Evolutionary conservation across 2,888 invertebrate species (phyloP), one percentile per base, ranked within the genome.

Genomic region (Troides aeacus): DNA sequence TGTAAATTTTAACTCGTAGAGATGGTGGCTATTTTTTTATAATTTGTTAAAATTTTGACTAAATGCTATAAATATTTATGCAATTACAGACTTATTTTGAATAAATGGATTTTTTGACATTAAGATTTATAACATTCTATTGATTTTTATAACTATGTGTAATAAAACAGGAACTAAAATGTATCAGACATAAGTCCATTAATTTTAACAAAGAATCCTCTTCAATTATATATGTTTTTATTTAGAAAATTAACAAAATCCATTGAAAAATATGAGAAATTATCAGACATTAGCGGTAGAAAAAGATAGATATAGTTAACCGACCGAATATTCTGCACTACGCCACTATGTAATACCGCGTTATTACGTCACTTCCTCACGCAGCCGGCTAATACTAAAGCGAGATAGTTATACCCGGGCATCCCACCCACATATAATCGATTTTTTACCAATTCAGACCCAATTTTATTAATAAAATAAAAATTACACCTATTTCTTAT

Each of bases 381-480:
- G 78, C 81, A 79, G 88, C 74, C 83, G 90, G 87, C 73, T 90
- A 84, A 87, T 89, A 90, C 74, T 73, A 74, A 78, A 86, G 79
- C 76, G 86, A 83, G 87, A 88, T 75, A 75, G 83, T 60, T 59
- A 70, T 72, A 71, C 68, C 59, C 76, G 77, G 79, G 81, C 81
- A 86, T 81, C 90, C 90, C 92, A 92, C 92, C 93, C 92, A 91
- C 88, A 80, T 87, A 80, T 82, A 85, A 93, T 93, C 92, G 93
- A 93, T 93, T 93, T 92, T 89, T 92, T 87, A 89, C 83, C 83
- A 78, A 81, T 82, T 80, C 82, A 76, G 74, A 77, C 74, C 73
- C 62, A 76, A 80, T 77, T 79, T 77, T 79, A 74, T 71, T 72
- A 78, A 74, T 77, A 80, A 82, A 80, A 78, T 73, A 60, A 42